Evolutionary conservation across 2,888 invertebrate genomes (phyloP), one percentile per base, ranked within the genome.

Genomic region (Tanypteryx hageni): DNA sequence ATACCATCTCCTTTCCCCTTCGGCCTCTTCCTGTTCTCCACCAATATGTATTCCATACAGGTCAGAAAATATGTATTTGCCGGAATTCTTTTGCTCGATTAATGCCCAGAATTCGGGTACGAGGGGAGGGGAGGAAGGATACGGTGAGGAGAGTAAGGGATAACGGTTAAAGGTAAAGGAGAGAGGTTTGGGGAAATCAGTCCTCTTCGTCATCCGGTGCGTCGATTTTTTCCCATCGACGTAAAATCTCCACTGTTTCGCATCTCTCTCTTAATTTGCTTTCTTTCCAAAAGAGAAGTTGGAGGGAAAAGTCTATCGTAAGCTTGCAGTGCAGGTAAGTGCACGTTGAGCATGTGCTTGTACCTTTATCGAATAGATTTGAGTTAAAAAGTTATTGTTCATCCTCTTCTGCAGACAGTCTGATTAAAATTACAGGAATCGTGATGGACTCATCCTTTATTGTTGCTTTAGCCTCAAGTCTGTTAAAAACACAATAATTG

Each of bases 11-110:
- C 61, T 58, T 31, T 16, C 86, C 59, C 16, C 22, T 59, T 9
- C 58, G 82, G 3, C 16, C 14, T 7, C 31, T 86, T 86, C 61
- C 44, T 3, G 44, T 10, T 82, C 14, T 56, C 82, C 31, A 10
- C 18, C 82, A 44, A 61, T 31, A 61, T 61, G 18, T 61, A 83
- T 16, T 18, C 31, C 82, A 18, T n/a, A 61, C 61, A 58, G 86
- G 31, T 59, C 14, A 27, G 86, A 86, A 86, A 86, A 86, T 59
- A 13, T 16, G 27, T 58, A 31, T 57, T 57, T 56, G 18, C 13
- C 86, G 27, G 76, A 22, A 76, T 76, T 76, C 76, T 76, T 27
- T 22, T 76, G 76, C 76, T 86, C 86, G 86, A 86, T 86, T 86
- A 86, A 58, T 86, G 18, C 61, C 58, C 31, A 31, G 61, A 14